Base-by-base conservation (phyloP, 2,113 vertebrate species). In the Natator depressus region DNA sequence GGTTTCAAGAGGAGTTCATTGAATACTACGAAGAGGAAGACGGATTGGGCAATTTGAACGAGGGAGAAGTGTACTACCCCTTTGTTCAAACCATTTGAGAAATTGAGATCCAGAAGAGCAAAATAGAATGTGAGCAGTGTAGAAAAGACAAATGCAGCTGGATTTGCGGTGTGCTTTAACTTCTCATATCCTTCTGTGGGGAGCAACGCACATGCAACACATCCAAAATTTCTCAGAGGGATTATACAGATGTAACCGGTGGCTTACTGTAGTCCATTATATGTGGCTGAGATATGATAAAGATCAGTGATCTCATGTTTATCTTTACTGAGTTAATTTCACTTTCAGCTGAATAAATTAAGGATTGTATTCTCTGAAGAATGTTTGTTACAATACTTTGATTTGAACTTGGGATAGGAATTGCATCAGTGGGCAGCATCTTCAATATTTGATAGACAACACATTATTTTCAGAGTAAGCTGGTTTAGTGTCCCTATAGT, bases 1-100 rank as follows among this genome's bases (percentile, higher is more conserved):
- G 50, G 51, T 84, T 90, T 87, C 7, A 65, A 65, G 93, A 75
- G 86, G 51, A 57, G 46, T 29, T 90, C 78, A 72, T 55, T 57
- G 31, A 20, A 25, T 2, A 91, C 84, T 80, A 54, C 24, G 55
- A 50, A 87, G 80, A 89, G 42, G 42, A 47, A 93, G 49, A 17
- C 55, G 62, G 62, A 57, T 5, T 19, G 25, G 42, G 83, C 0
- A 79, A 11, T 93, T 94, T 90, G 31, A 57, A 12, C 8, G 22
- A 57, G 51, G 51, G 47, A 0, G 0, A 76, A 87, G 14, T 25
- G 78, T 0, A 14, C 11, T 3, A 3, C 11, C 3, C 31, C 81
- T 4, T 75, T 96, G 14, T 25, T 94, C 25, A 59, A 0, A 50
- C 82, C 87, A 11, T 46, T 10, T 4, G 47, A 86, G 35, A 72